Conservation (phyloP, 2,797 vertebrate species). For the Onychomys torridus region DNA sequence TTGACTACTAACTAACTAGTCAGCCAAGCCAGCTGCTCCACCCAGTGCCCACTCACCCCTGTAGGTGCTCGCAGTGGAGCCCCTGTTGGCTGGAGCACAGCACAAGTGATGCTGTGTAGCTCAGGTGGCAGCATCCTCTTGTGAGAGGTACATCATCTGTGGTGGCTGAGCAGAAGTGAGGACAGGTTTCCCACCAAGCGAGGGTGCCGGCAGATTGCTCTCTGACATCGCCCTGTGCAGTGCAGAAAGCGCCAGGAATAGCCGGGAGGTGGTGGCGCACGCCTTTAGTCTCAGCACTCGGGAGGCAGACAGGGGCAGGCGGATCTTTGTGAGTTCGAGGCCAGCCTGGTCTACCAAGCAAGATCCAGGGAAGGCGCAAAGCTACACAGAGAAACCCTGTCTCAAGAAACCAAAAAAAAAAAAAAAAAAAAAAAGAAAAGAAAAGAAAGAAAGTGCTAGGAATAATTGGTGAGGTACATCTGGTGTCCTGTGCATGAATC, state of each 20-base stretch:
- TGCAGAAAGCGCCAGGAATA: not conserved
- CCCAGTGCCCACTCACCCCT: not conserved
- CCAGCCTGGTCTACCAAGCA: too few species aligned
- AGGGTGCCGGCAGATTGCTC: too few species aligned
- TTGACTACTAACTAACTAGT: not conserved
- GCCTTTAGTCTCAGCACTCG: too few species aligned
- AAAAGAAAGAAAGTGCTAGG: not conserved
- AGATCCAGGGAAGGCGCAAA: too few species aligned
- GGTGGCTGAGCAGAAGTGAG: not conserved
- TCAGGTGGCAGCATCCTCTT: not conserved
- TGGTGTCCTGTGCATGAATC: not conserved
- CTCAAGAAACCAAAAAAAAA: too few species aligned
- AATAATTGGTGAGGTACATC: not conserved
- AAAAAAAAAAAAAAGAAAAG: too few species aligned
- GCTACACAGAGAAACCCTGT: too few species aligned
- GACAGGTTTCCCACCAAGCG: not conserved
- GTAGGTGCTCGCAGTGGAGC: not conserved
- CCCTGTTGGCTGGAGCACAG: not conserved
- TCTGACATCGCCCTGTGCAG: not conserved
- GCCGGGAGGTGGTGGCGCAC: too few species aligned
- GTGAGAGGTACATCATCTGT: rapidly evolving
- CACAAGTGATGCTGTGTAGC: not conserved
- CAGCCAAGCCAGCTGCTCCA: not conserved
- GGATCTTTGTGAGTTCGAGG: too few species aligned
- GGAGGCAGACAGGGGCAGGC: too few species aligned